phyloP scores from a whole-genome alignment of 1,140 invertebrate genomes.

The Polyergus mexicanus region DNA sequence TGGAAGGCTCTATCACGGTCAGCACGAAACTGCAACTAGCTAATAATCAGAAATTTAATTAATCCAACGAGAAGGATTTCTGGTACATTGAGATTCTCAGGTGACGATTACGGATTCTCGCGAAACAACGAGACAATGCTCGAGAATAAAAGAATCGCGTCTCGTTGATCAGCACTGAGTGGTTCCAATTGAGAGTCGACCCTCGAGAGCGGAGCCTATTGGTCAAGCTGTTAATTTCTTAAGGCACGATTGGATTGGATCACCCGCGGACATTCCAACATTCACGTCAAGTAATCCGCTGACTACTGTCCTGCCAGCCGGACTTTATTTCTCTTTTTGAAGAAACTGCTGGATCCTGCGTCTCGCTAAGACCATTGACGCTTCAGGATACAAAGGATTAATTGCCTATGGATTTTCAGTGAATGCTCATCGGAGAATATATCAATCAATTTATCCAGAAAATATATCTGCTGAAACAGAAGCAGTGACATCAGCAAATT shows the following conservation, averaged over 20 bases:
- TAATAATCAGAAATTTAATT: conserved; percentile 32
- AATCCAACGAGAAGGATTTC: not conserved
- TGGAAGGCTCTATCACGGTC: not conserved
- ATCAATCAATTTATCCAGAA: not conserved
- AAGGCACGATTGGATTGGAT: conserved; percentile 73
- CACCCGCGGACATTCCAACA: conserved; percentile 65
- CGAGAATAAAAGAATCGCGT: conserved; percentile 72
- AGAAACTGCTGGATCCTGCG: not conserved
- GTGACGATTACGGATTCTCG: conserved; percentile 48
- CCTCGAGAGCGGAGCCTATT: conserved; percentile 75
- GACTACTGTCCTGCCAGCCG: conserved; percentile 39
- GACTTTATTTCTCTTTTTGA: not conserved
- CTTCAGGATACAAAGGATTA: conserved; percentile 11
- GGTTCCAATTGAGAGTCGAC: conserved; percentile 81
- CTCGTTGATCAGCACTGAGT: conserved; percentile 78
- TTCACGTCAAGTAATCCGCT: conserved; percentile 66
- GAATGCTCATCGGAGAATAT: not conserved
- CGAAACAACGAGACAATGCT: conserved; percentile 47
- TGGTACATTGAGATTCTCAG: not conserved
- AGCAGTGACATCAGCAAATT: not conserved
- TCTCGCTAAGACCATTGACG: not conserved
- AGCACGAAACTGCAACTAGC: not conserved
- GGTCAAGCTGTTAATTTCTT: conserved; percentile 80
- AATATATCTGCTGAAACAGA: not conserved
- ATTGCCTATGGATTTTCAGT: conserved; percentile 1